A percentile compares a stretch with the other conserved stretches of the same genome.
Evolutionary conservation across 2,797 vertebrate species (phyloP).

Genomic region (Leuciscus waleckii): DNA sequence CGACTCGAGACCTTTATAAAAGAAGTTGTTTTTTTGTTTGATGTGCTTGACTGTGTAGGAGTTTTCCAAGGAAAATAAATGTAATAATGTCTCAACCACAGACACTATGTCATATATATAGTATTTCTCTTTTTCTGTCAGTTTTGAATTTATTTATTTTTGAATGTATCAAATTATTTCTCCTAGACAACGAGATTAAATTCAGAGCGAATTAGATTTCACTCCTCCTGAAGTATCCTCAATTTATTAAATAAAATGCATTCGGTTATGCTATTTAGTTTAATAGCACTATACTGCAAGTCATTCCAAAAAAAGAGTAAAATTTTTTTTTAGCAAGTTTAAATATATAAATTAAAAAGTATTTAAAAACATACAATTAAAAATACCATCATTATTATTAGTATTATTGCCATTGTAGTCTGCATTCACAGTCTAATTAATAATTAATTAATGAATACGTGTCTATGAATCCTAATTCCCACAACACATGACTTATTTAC

Average conservation of each 20-base stretch:
- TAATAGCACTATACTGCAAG: not conserved
- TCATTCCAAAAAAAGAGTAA: not conserved
- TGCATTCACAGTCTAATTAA: not conserved
- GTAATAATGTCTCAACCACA: conserved; percentile 32
- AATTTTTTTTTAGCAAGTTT: not conserved
- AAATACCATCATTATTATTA: not conserved
- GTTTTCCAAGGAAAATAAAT: conserved; percentile 56
- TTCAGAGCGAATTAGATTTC: not conserved
- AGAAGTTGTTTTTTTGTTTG: conserved; percentile 57
- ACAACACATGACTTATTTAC: too few relatives aligned
- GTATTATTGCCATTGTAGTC: not conserved
- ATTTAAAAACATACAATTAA: not conserved
- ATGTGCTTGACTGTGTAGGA: conserved; percentile 60
- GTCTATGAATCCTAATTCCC: too few relatives aligned
- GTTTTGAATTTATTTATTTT: not conserved
- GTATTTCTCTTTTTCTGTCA: not conserved
- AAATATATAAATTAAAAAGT: not conserved
- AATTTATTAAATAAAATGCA: not conserved
- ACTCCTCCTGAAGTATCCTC: not conserved
- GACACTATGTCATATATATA: conserved; percentile 10
- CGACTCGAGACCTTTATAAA: conserved; percentile 50
- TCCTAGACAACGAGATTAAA: not conserved
- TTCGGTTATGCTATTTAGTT: not conserved
- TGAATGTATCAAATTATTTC: not conserved
- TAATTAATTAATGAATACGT: not conserved